A percentile compares a stretch with the other conserved stretches of the same genome.
These are phyloP conservation scores for Aythya baeri DNA, from an alignment of 2,113 vertebrate species.

Conservation along the genomic window DNA sequence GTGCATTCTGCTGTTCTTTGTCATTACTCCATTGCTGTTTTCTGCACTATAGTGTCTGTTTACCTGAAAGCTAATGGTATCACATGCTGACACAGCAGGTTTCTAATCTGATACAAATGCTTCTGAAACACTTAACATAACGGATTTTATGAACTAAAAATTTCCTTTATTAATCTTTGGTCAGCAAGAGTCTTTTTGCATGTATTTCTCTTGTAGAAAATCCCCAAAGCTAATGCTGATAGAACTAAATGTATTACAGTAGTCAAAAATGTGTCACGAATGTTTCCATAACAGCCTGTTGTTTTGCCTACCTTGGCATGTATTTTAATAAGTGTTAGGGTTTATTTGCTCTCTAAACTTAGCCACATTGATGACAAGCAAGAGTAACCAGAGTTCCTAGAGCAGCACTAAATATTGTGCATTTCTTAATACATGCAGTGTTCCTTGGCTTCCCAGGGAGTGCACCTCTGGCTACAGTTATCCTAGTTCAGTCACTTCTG, in stretches of 20 bases:
- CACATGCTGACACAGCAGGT: not conserved
- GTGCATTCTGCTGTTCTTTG: not conserved
- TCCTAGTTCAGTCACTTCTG: slow-evolving; percentile 53
- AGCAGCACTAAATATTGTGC: not conserved
- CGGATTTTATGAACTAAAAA: not conserved
- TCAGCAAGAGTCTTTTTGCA: not conserved
- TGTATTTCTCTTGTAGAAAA: not conserved
- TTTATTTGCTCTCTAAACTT: not conserved
- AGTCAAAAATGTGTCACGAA: not conserved
- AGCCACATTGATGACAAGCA: not conserved
- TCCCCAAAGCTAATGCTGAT: not conserved
- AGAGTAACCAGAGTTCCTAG: not conserved
- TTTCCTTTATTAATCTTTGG: not conserved
- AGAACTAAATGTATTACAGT: not conserved
- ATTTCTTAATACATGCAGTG: not conserved
- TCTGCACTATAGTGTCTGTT: not conserved
- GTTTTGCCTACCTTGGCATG: not conserved
- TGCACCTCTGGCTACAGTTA: slow-evolving; percentile 28
- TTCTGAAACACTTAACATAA: not conserved
- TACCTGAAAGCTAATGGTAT: not conserved
- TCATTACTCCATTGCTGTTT: not conserved
- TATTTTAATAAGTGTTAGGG: not conserved
- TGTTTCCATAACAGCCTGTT: not conserved
- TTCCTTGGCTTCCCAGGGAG: not conserved
- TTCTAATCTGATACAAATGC: not conserved